Base-by-base conservation (phyloP, 2,113 vertebrate species). In the Oceanites oceanicus region DNA sequence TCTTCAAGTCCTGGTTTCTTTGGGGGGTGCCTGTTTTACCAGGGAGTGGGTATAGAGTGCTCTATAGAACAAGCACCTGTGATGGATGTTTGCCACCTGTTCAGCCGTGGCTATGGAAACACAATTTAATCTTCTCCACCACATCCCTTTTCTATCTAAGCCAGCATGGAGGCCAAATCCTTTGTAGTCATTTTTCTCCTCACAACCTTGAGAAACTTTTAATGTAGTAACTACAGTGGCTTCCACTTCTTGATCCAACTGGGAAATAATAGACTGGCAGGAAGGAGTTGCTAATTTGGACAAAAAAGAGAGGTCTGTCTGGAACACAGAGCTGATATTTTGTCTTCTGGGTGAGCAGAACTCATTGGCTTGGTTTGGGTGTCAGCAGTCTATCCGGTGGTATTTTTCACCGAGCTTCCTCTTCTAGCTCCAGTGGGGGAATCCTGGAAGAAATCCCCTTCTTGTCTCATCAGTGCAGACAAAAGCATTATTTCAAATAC, bases 31-130 rank as follows among this genome's bases (percentile, higher is more conserved):
- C 40, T 93, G 27, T 82, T 96, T 90, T 42, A 79, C 34, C 62
- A 70, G 62, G 25, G 84, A 58, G 30, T 72, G 53, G 49, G 38
- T 38, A 38, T 38, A 38, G 38, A 38, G 87, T 93, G 34, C 23
- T 68, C 36, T 82, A 1, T 45, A 66, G 80, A 75, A 14, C 52
- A 78, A 79, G 44, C 94, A 95, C 93, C 92, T 96, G 94, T 94
- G 96, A 74, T 85, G 74, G 70, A 86, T 94, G 34, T 94, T 93
- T 94, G 85, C 74, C 94, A 93, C 87, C 90, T 96, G 96, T 74
- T 97, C 78, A 72, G 34, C 23, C 0, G 1, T 40, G 52, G 30
- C 53, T 82, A 19, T 62, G 47, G 92, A 94, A 95, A 90, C 61
- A 89, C 26, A 72, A 52, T 52, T 82, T 79, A 79, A 90, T 95